Conservation (phyloP, 2,888 invertebrate species). For the Nycteola revayana region DNA sequence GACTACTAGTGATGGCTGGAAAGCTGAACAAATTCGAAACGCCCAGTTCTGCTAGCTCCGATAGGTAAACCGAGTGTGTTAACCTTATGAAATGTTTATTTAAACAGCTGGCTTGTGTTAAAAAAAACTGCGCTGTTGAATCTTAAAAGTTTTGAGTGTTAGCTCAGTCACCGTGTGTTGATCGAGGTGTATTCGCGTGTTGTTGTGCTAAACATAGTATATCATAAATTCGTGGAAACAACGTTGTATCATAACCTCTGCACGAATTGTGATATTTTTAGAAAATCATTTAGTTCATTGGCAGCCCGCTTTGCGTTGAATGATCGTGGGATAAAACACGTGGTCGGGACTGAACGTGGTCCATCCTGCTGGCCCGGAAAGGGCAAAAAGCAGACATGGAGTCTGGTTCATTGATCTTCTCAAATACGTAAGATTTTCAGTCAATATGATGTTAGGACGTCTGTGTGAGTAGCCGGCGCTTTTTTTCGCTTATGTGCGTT, state of each 20-base stretch:
- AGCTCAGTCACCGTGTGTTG: conserved; percentile 49
- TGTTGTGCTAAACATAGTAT: conserved; percentile 44
- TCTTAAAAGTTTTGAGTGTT: conserved; percentile 51
- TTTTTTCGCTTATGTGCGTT: conserved; percentile 40
- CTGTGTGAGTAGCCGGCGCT: conserved; percentile 45
- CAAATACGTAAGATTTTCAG: conserved; percentile 65
- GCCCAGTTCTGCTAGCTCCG: conserved; percentile 95
- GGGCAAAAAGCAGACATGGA: conserved; percentile 53
- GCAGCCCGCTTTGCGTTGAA: conserved; percentile 59
- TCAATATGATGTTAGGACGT: conserved; percentile 39
- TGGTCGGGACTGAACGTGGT: conserved; percentile 48
- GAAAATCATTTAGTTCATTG: conserved; percentile 72
- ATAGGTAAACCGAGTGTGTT: conserved; percentile 86
- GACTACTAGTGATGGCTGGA: conserved; percentile 67
- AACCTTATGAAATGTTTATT: conserved; percentile 67
- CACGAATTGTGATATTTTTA: conserved; percentile 76
- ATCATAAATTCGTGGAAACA: conserved; percentile 37
- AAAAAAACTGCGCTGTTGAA: conserved; percentile 50
- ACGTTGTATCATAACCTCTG: conserved; percentile 68
- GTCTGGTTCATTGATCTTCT: conserved; percentile 58
- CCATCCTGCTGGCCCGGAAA: conserved; percentile 38
- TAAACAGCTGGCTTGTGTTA: conserved; percentile 72
- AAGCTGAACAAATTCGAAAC: conserved; percentile 88
- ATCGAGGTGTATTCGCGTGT: conserved; percentile 46
- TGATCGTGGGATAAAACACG: conserved; percentile 58